Base-by-base conservation (phyloP, 2,797 vertebrate species). In the Rhadinocentrus ornatus region DNA sequence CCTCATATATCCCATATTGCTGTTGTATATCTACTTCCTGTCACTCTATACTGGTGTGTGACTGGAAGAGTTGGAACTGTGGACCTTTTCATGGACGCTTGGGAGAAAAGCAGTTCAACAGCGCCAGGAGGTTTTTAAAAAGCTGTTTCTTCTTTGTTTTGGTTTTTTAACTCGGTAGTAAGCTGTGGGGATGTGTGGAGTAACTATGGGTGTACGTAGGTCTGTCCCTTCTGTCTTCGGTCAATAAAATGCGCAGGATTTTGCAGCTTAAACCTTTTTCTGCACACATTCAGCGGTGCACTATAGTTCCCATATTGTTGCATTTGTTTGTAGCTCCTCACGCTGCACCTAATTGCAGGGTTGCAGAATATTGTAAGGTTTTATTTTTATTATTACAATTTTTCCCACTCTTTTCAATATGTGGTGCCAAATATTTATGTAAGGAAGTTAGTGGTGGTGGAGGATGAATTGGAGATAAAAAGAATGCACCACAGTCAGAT, bases 1-100 rank as follows among this genome's bases (percentile, higher is more conserved):
- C 34, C 96, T 99, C 93, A 99, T 99, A 91, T 99, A 99, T 89
- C 98, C 98, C 59, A 98, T 99, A 87, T 97, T 99, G 90, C 96
- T 99, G 93, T 93, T 99, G 94, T 99, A 99, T 87, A 99, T 99
- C 91, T 99, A 99, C 95, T 99, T 99, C 94, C 94, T 99, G 86
- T 99, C 98, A 65, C 94, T 99, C 81, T 99, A 99, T 92, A 99
- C 97, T 53, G 98, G 98, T 27, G 98, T 97, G 91, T 99, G 95
- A 99, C 65, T 53, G 67, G 78, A 82, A 26, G 32, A 64, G 48
- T 32, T 65, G 60, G 39, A 80, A 75, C 78, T 73, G 61, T 89
- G 84, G 89, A 88, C 81, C 75, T 85, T 63, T 78, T 78, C 71
- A 86, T 78, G 87, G 87, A 92, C 91, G 50, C 62, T 61, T 66